phyloP scores from a whole-genome alignment of 2,113 vertebrate genomes.

The Morone saxatilis region DNA sequence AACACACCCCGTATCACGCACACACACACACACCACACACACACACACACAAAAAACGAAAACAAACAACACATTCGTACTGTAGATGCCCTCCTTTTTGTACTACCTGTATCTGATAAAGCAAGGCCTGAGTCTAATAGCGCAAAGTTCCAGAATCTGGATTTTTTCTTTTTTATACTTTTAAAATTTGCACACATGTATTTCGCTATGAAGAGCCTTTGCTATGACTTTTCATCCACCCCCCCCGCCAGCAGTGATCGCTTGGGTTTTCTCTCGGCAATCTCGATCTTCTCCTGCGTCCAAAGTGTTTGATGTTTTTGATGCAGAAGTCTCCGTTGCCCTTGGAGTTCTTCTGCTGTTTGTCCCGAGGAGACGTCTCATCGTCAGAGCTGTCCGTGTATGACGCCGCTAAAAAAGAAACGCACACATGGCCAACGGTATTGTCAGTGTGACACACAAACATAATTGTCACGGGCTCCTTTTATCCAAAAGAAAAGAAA shows the following conservation, averaged over 20 bases:
- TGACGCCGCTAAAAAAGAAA: conserved; percentile 89
- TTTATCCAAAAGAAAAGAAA: too few species aligned
- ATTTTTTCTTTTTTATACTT: too few species aligned
- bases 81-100: too few species aligned
- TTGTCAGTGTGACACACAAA: background rate
- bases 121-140: too few species aligned
- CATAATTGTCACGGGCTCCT: background rate
- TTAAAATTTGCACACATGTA: too few species aligned
- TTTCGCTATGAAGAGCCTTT: too few species aligned
- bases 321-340: conserved; percentile 97
- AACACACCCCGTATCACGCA: too few species aligned
- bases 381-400: conserved; percentile 99
- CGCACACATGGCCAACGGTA: background rate
- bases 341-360: conserved; percentile 98
- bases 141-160: too few species aligned
- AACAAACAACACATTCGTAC: too few species aligned
- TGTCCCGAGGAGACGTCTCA: conserved; percentile 97
- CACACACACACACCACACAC: background rate
- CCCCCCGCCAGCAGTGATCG: accelerated
- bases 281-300: conserved; percentile 98
- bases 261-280: conserved; percentile 89
- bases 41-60: background rate
- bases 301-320: conserved; percentile 99
- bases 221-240: too few species aligned
- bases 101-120: too few species aligned